phyloP scores from a whole-genome alignment of 2,113 vertebrate species.

The Channa maculata region DNA sequence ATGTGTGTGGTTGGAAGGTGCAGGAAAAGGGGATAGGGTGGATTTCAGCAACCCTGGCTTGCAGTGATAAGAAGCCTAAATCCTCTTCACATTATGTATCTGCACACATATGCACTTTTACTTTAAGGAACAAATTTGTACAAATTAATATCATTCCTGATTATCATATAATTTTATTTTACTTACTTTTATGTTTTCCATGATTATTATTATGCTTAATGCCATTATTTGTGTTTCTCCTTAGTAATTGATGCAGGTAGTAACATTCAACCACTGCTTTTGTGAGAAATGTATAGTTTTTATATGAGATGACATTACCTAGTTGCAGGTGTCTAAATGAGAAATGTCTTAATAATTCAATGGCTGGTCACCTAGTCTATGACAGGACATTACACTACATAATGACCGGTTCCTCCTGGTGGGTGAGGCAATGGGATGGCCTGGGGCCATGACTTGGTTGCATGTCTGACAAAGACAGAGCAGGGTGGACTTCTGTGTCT shows the following conservation, averaged over 20 bases:
- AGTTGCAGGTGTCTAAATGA: constrained; percentile 37
- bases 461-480: constrained; percentile 63
- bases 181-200: too few species aligned
- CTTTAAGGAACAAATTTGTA: too few species aligned
- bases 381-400: constrained; percentile 56
- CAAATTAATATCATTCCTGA: too few species aligned
- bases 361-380: constrained; percentile 42
- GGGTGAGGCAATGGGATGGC: constrained; percentile 57
- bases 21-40: neutral
- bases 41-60: constrained; percentile 40
- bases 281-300: neutral
- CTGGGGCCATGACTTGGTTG: constrained; percentile 38
- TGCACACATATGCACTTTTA: too few species aligned
- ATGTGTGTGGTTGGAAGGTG: neutral
- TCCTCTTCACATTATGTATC: neutral
- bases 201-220: too few species aligned
- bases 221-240: too few species aligned
- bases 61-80: constrained; percentile 45
- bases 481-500: constrained; percentile 32
- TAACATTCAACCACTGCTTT: neutral
- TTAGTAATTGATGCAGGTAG: too few species aligned
- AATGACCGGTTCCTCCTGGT: constrained; percentile 65
- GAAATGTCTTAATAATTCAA: constrained; percentile 42
- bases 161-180: too few species aligned
- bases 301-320: neutral